phyloP scores from a whole-genome alignment of 2,888 invertebrate species.

The Xanthorhoe designata region DNA sequence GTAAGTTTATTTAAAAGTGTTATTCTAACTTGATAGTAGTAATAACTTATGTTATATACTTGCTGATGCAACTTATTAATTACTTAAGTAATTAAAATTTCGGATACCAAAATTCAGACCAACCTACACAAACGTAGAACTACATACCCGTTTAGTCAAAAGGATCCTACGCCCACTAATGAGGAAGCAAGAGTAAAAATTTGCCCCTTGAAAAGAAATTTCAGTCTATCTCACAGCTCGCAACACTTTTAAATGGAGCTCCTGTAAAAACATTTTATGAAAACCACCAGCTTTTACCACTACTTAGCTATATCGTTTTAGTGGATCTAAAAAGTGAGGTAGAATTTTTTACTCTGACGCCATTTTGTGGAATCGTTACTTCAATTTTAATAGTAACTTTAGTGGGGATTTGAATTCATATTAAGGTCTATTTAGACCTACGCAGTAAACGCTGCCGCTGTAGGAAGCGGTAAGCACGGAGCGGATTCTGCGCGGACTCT shows the following conservation, averaged over 20 bases:
- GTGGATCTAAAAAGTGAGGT: constrained; percentile 9
- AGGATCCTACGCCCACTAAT: constrained; percentile 64
- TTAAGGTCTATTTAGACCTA: too few relatives aligned
- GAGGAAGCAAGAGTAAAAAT: constrained; percentile 68
- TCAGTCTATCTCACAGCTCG: constrained; percentile 55
- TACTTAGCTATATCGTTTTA: constrained; percentile 23
- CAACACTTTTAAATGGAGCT: constrained; percentile 60
- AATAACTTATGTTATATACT: too few relatives aligned
- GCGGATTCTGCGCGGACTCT: too few relatives aligned
- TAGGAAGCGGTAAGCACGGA: too few relatives aligned
- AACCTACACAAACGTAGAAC: constrained; percentile 54
- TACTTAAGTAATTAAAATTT: too few relatives aligned
- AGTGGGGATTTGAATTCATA: background rate
- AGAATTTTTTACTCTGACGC: constrained; percentile 20
- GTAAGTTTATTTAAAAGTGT: too few relatives aligned
- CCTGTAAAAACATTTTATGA: constrained; percentile 31
- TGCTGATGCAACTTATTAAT: too few relatives aligned
- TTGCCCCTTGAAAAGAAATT: constrained; percentile 68
- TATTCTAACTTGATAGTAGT: too few relatives aligned
- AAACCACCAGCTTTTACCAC: constrained; percentile 29
- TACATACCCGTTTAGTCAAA: constrained; percentile 67
- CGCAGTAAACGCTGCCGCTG: too few relatives aligned
- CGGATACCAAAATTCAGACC: constrained; percentile 35
- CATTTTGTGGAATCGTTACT: constrained; percentile 1
- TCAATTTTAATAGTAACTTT: background rate